Evolutionary conservation across 1,140 invertebrate genomes (phyloP).

Genomic region (Archivesica marissinica): DNA sequence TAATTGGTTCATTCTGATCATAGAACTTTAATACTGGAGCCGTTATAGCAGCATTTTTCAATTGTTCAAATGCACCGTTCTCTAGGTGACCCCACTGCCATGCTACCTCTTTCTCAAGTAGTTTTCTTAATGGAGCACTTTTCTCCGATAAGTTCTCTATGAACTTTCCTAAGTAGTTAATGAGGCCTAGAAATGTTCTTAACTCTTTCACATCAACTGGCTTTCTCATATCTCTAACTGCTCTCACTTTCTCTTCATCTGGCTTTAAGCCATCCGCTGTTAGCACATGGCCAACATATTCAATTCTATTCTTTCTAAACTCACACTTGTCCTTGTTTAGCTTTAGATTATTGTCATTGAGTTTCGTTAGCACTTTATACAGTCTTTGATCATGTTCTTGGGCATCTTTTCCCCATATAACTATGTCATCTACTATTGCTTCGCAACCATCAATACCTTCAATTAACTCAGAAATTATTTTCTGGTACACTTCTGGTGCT

Average conservation of each 20-base stretch:
- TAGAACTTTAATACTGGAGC: constrained; percentile 63
- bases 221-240: constrained; percentile 81
- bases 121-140: constrained; percentile 65
- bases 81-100: constrained; percentile 62
- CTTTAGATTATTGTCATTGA: constrained; percentile 25
- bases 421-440: constrained; percentile 21
- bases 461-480: constrained; percentile 64
- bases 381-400: constrained; percentile 38
- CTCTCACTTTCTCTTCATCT: constrained; percentile 79
- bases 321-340: constrained; percentile 57
- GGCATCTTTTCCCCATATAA: constrained; percentile 6
- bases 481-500: constrained; percentile 78
- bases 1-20: constrained; percentile 39
- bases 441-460: constrained; percentile 2
- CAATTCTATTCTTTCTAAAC: constrained; percentile 28
- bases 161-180: constrained; percentile 70
- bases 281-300: constrained; percentile 50
- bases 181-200: constrained; percentile 63
- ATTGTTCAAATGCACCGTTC: constrained; percentile 37
- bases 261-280: constrained; percentile 77
- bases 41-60: constrained; percentile 23
- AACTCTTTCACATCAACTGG: constrained; percentile 76
- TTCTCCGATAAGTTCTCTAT: constrained; percentile 61
- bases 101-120: constrained; percentile 42
- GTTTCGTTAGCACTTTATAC: constrained; percentile 18